A percentile compares a stretch with the other conserved stretches of the same genome.
phyloP scores from a whole-genome alignment of 1,140 invertebrate genomes.

The Condylostylus longicornis region DNA sequence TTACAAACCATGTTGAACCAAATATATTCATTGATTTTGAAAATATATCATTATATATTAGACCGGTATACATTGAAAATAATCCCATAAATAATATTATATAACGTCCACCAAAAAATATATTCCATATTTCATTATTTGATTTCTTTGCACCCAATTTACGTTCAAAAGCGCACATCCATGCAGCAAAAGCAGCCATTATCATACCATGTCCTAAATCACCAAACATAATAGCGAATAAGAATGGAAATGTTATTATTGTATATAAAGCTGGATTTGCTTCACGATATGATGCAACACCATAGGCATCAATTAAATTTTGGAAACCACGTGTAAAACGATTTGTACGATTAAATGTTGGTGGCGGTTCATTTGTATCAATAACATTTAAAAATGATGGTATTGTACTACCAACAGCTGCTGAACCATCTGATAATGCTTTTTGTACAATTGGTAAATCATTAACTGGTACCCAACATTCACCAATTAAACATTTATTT shows the following conservation, averaged over 20 bases:
- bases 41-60: conserved; percentile 97
- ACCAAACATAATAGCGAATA: conserved; percentile 95
- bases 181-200: conserved; percentile 55
- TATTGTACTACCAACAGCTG: conserved; percentile 81
- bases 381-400: conserved; percentile 92
- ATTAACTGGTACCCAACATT: conserved; percentile 87
- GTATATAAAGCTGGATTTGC: conserved; percentile 43
- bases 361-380: conserved; percentile 75
- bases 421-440: conserved; percentile 87
- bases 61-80: conserved; percentile 92
- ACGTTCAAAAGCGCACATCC: conserved; percentile 64
- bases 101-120: conserved; percentile 94
- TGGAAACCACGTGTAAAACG: conserved; percentile 95
- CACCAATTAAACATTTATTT: conserved; percentile 91
- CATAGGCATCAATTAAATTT: conserved; percentile 90
- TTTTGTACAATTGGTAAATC: conserved; percentile 77
- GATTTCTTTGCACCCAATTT: conserved; percentile 41
- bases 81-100: conserved; percentile 94
- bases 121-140: conserved; percentile 84
- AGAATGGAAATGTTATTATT: conserved; percentile 90
- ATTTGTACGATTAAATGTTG: conserved; percentile 91
- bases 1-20: conserved; percentile 60
- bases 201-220: conserved; percentile 80
- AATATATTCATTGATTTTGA: conserved; percentile 93
- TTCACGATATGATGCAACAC: conserved; percentile 84